Conservation (phyloP, 2,113 vertebrate genomes). For the Passer domesticus region DNA sequence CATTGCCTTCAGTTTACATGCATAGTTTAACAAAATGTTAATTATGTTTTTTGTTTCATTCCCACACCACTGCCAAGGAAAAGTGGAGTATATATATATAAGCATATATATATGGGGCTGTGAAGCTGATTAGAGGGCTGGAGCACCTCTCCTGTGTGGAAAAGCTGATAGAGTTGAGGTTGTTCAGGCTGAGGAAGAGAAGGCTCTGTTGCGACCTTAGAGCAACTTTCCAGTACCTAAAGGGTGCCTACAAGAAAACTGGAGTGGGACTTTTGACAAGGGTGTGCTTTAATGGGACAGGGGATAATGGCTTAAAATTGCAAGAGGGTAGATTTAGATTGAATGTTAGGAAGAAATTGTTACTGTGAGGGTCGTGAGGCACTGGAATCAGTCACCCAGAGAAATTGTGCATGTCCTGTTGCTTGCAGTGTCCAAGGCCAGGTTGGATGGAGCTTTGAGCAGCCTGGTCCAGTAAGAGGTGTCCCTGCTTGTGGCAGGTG, state of each 20-base stretch:
- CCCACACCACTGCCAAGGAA: not conserved
- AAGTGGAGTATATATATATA: not conserved
- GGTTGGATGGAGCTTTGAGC: not conserved
- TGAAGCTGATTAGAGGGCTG: not conserved
- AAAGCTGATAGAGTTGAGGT: not conserved
- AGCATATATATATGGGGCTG: accelerated
- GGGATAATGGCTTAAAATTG: not conserved
- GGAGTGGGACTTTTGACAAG: not conserved
- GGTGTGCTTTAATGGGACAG: not conserved
- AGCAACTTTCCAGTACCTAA: not conserved
- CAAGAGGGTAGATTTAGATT: not conserved
- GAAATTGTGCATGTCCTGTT: too few species aligned
- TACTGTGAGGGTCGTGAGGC: not conserved
- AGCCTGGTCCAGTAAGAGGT: not conserved
- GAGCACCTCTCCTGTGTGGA: not conserved
- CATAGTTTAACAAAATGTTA: not conserved
- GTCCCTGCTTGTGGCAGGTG: not conserved
- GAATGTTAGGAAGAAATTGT: not conserved
- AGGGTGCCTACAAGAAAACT: not conserved
- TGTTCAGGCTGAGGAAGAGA: not conserved
- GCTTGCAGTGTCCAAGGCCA: not conserved
- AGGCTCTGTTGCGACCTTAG: not conserved
- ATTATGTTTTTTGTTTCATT: not conserved
- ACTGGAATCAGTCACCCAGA: not conserved
- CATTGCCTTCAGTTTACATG: not conserved